Conservation (phyloP, 2,797 vertebrate species). For the Mastacembelus armatus region DNA sequence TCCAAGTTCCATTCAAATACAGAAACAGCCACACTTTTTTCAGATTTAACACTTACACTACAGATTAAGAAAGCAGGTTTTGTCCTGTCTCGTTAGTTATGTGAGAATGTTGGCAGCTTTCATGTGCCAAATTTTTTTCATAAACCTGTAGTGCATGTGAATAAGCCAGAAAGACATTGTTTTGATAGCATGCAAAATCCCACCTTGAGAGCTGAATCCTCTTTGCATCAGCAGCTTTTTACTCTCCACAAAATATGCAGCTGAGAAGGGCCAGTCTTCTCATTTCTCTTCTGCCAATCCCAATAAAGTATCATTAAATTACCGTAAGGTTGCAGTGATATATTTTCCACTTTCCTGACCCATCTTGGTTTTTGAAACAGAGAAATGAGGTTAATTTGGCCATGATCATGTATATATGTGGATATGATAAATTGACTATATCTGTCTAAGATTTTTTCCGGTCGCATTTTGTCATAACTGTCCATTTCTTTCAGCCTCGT, state of each 20-base stretch:
- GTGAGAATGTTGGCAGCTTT: slow-evolving; percentile 4
- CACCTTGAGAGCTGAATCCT: too few relatives aligned
- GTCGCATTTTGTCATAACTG: background rate
- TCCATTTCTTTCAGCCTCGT: background rate
- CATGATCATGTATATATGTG: background rate
- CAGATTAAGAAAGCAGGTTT: background rate
- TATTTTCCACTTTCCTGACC: background rate
- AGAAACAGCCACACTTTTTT: background rate
- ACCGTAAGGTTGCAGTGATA: slow-evolving; percentile 13
- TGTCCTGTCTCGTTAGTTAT: background rate
- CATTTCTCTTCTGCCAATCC: slow-evolving; percentile 12
- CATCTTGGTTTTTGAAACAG: background rate
- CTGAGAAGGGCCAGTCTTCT: background rate
- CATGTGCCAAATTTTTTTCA: slow-evolving; percentile 4
- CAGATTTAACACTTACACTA: background rate
- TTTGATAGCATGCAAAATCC: background rate
- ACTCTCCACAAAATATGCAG: background rate
- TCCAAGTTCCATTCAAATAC: background rate
- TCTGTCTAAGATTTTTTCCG: slow-evolving; percentile 1
- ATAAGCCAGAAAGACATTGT: background rate
- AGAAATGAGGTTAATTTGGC: background rate
- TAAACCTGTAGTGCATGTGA: background rate
- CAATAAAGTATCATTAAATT: background rate
- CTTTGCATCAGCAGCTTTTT: background rate
- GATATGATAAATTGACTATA: background rate